These are phyloP conservation scores for Lithophane semibrunnea DNA, from an alignment of 2,888 invertebrate species.

Conservation along the genomic window DNA sequence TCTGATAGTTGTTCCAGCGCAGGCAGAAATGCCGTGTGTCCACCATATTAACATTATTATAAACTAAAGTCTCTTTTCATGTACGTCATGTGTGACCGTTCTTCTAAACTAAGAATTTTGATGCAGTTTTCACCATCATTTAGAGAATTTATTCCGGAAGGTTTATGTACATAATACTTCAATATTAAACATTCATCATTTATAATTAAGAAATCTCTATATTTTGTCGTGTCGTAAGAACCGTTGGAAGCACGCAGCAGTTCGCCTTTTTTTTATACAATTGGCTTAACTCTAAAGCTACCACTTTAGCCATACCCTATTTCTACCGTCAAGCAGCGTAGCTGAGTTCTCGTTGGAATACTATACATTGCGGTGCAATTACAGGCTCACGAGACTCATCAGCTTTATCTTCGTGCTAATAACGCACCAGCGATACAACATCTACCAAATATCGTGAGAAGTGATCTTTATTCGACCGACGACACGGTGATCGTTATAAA, in stretches of 20 bases:
- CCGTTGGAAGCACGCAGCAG: not conserved
- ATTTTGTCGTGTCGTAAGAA: not conserved
- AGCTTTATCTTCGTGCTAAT: not conserved
- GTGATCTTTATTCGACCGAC: not conserved
- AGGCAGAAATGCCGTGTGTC: conserved; percentile 98
- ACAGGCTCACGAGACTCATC: not conserved
- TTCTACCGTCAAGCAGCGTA: not conserved
- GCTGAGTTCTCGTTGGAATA: not conserved
- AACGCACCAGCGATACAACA: not conserved
- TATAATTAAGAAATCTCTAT: not conserved
- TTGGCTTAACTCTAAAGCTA: not conserved
- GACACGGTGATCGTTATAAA: conserved; percentile 1
- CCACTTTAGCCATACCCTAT: not conserved
- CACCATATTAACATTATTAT: conserved; percentile 91
- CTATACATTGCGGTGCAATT: not conserved
- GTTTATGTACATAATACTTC: too few relatives aligned
- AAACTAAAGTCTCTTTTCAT: not conserved
- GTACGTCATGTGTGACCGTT: too few relatives aligned
- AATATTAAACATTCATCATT: too few relatives aligned
- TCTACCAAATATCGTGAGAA: not conserved
- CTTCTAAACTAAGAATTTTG: too few relatives aligned
- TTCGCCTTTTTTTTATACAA: too few relatives aligned
- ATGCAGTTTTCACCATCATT: too few relatives aligned
- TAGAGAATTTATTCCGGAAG: too few relatives aligned
- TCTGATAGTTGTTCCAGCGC: conserved; percentile 99